These are phyloP conservation scores for Salarias fasciatus DNA, from an alignment of 2,797 vertebrate species.

Conservation along the genomic window DNA sequence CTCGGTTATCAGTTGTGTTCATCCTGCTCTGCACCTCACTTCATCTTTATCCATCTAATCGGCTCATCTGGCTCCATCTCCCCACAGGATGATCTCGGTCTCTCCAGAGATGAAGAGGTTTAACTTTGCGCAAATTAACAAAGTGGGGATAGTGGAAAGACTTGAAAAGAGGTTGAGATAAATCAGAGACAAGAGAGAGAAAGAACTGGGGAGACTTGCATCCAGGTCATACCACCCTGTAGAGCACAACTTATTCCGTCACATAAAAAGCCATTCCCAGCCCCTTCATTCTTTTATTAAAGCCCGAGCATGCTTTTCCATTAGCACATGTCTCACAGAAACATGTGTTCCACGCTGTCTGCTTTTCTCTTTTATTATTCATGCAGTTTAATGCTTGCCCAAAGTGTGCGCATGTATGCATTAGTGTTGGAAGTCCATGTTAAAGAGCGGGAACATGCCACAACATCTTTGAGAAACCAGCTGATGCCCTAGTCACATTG, in stretches of 20 bases:
- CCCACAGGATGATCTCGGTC: conserved; percentile 57
- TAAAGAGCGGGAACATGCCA: conserved; percentile 55
- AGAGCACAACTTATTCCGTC: conserved; percentile 61
- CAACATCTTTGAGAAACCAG: conserved; percentile 48
- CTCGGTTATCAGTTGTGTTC: conserved; percentile 30
- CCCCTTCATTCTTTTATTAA: conserved; percentile 41
- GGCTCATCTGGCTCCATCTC: conserved; percentile 58
- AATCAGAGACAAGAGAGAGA: conserved; percentile 40
- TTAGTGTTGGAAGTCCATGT: conserved; percentile 50
- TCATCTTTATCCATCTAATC: conserved; percentile 60
- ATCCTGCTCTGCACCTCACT: conserved; percentile 38
- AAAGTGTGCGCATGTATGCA: conserved; percentile 54
- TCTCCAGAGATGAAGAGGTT: conserved; percentile 64
- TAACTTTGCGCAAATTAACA: conserved; percentile 72
- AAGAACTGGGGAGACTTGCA: conserved; percentile 51
- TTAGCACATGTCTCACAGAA: conserved; percentile 65
- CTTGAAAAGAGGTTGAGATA: conserved; percentile 27
- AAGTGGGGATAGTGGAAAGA: conserved; percentile 38
- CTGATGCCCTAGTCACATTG: conserved; percentile 46
- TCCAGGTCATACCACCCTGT: conserved; percentile 64
- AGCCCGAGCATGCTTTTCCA: conserved; percentile 65
- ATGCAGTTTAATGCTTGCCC: conserved; percentile 71
- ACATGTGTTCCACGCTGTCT: conserved; percentile 73
- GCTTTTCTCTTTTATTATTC: conserved; percentile 78
- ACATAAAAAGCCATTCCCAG: conserved; percentile 44